Evolutionary conservation across 2,888 invertebrate species (phyloP).

Genomic region (Eugnorisma glareosa): DNA sequence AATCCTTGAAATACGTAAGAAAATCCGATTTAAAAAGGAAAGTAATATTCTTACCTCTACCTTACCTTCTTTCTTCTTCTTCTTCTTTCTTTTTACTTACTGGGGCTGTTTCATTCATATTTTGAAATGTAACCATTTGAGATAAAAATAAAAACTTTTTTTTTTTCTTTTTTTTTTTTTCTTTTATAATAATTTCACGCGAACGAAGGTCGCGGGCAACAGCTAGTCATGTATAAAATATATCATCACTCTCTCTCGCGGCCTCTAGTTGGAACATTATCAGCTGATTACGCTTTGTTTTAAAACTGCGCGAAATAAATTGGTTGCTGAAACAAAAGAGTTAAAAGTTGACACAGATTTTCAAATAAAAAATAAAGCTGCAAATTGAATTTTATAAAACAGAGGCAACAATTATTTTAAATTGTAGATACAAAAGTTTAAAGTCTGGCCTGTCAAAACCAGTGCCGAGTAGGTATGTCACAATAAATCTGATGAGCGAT

Average conservation of each 20-base stretch:
- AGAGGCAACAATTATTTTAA: conserved; percentile 10
- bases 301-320: conserved; percentile 34
- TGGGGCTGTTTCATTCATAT: no score
- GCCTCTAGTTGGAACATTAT: conserved; percentile 22
- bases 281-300: conserved; percentile 36
- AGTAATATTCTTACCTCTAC: no score
- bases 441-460: conserved; percentile 32
- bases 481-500: conserved; percentile 15
- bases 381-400: conserved; percentile 23
- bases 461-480: background rate
- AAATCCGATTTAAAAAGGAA: no score
- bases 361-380: conserved; percentile 8
- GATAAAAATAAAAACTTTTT: no score
- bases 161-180: no score
- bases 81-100: no score
- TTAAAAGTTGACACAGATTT: conserved; percentile 20
- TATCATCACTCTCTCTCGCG: conserved; percentile 14
- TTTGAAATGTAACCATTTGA: no score
- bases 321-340: conserved; percentile 19
- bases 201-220: no score
- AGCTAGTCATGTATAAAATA: conserved; percentile 28
- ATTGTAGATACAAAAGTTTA: conserved; percentile 20
- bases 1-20: no score
- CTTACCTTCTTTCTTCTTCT: no score
- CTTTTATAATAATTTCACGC: no score